Evolutionary conservation across 1,140 invertebrate genomes (phyloP).

Genomic region (Drosophila pseudoobscura): DNA sequence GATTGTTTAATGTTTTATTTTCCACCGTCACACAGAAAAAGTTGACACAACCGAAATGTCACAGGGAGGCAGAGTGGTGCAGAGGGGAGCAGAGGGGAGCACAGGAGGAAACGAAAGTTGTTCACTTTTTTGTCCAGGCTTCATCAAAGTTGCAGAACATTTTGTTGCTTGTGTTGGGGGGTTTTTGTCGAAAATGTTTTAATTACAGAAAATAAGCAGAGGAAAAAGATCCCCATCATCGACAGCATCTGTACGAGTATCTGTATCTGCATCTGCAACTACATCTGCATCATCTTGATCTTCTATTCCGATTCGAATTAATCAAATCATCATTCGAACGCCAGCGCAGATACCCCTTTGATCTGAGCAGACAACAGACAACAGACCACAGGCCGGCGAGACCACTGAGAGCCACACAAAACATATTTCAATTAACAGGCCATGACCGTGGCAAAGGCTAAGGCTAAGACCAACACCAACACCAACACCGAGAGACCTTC

Average conservation of each 20-base stretch:
- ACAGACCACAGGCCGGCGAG: background rate
- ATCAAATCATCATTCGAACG: conserved; percentile 73
- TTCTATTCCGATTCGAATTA: conserved; percentile 58
- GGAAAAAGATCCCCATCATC: conserved; percentile 30
- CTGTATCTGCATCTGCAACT: conserved; percentile 1
- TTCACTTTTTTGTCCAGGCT: background rate
- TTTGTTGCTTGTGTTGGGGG: background rate
- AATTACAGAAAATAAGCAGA: conserved; percentile 36
- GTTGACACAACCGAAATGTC: conserved; percentile 17
- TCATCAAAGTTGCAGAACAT: background rate
- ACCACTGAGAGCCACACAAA: conserved; percentile 15
- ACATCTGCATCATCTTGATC: conserved; percentile 7
- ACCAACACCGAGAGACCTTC: conserved; percentile 4
- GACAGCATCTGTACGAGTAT: background rate
- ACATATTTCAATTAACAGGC: conserved; percentile 79
- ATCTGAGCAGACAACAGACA: conserved; percentile 44
- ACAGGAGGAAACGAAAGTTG: conserved; percentile 1
- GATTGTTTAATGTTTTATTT: conserved; percentile 78
- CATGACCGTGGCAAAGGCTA: conserved; percentile 58
- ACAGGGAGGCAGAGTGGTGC: no score
- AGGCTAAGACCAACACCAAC: background rate
- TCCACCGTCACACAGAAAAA: conserved; percentile 35
- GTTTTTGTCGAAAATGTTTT: conserved; percentile 35
- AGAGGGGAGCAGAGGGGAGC: no score
- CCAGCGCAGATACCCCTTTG: conserved; percentile 55